Evolutionary conservation across 2,113 vertebrate genomes (phyloP), one percentile per base, ranked within the genome.

Genomic region (Hydropotes inermis): DNA sequence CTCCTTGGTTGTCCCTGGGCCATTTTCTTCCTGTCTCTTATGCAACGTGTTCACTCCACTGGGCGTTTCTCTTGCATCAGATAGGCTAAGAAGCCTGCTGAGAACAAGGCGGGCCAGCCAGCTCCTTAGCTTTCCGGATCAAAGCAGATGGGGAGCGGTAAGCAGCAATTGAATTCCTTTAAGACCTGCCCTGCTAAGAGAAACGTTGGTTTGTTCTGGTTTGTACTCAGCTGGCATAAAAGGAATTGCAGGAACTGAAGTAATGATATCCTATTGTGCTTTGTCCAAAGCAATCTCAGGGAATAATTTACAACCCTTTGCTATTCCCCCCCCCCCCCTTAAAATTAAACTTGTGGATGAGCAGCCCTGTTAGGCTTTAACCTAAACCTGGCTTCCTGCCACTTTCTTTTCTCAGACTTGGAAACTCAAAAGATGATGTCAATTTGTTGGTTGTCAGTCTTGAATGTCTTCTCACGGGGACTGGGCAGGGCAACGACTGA

Each of bases 381-480:
- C 36, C 55, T 43, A 55, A 74, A 43, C 50, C 27, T 87, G 84
- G 11, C 43, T 94, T 67, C 7, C 14, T 47, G 47, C 45, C 47
- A 23, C 30, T 79, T 61, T 58, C 43, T 28, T 7, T 12, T 2
- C 8, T 84, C 58, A 84, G 47, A 79, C 33, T 57, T 84, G 61
- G 50, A 95, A 97, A 74, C 52, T 90, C 52, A 78, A 64, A 94
- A 70, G 52, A 74, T 84, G 76, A 43, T 70, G 16, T 79, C 43
- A 74, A 55, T 55, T 33, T 90, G 9, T 78, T 78, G 45, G 25
- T 92, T 87, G 1, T 55, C 57, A 87, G 15, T 86, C 58, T 83
- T 97, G 50, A 83, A 27, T 87, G 36, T 84, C 36, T 58, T 86
- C 79, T 79, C 21, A 9, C 0, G 11, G 28, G 64, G 36, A 55